Evolutionary conservation across 2,888 invertebrate species (phyloP), one percentile per base, ranked within the genome.

Genomic region (Morpho helenor): DNA sequence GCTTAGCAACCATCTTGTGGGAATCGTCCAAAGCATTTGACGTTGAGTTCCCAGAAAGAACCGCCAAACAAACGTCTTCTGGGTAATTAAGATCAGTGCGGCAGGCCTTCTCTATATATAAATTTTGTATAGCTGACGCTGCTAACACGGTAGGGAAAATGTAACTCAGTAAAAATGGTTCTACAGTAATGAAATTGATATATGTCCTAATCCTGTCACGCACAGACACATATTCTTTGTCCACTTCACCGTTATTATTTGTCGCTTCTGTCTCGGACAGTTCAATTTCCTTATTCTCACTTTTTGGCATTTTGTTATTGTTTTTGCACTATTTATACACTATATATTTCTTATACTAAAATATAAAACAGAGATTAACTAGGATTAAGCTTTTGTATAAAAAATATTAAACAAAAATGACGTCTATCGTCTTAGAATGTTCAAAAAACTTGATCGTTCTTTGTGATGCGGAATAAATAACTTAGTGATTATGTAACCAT

Each of bases 141-240:
- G 95, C 94, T 62, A 93, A 80, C 0, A 92, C 87, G 66, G 84
- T 91, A 8, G 94, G 94, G 72, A 94, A 80, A 31, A 94, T 85
- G 69, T 93, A 94, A 64, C 92, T 93, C 7, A 93, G 79, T 50
- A 94, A 74, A 70, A 93, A 92, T 0, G 94, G 94, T 75, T 94
- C 94, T 2, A 94, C 93, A 0, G 94, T 94, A 16, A 94, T 80
- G 64, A 80, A 84, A 4, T 65, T 71, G 7, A 84, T 65, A 44
- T 74, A 59, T 16, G 64, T 73, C 60, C 66, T 67, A 2, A 82
- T 61, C 43, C 31, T 47, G 67, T 63, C 3, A 6, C 67, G 10
- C 7, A 2, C 49, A 9, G 40, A 7, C 46, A 46, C 9, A 7
- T 49, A 22, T 44, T 42, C 10, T 45, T 45, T 10, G 10, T 45